Conservation (phyloP, 2,113 vertebrate species). For the Ammodytes marinus region DNA sequence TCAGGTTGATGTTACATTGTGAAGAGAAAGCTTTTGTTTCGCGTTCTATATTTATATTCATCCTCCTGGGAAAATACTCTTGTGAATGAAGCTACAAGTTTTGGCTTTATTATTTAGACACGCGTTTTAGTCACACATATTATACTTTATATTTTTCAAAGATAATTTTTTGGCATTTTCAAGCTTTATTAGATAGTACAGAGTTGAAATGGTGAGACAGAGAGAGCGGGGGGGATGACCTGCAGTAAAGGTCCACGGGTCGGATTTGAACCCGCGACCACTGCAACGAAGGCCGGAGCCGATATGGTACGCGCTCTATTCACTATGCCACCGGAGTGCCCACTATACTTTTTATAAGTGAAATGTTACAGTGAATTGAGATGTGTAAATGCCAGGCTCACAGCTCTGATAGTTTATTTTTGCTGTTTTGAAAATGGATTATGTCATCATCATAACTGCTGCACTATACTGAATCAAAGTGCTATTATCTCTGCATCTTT, state of each 20-base stretch:
- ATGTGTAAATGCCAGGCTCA: not conserved
- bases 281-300: too few relatives aligned
- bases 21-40: slow-evolving; percentile 10
- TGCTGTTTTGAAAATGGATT: not conserved
- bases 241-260: too few relatives aligned
- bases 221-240: too few relatives aligned
- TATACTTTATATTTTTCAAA: not conserved
- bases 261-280: too few relatives aligned
- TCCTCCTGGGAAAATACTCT: not conserved
- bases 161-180: too few relatives aligned
- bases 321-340: too few relatives aligned
- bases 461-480: not conserved
- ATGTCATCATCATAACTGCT: not conserved
- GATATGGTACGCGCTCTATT: too few relatives aligned
- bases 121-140: not conserved
- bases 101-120: too few relatives aligned
- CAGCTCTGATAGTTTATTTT: not conserved
- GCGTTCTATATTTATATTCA: not conserved
- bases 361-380: slow-evolving; percentile 1
- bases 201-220: too few relatives aligned
- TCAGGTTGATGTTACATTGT: not conserved
- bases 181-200: too few relatives aligned
- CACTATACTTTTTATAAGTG: too few relatives aligned
- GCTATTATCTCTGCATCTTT: not conserved
- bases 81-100: not conserved